Conservation (phyloP, 2,113 vertebrate genomes). For the Alectura lathami region DNA sequence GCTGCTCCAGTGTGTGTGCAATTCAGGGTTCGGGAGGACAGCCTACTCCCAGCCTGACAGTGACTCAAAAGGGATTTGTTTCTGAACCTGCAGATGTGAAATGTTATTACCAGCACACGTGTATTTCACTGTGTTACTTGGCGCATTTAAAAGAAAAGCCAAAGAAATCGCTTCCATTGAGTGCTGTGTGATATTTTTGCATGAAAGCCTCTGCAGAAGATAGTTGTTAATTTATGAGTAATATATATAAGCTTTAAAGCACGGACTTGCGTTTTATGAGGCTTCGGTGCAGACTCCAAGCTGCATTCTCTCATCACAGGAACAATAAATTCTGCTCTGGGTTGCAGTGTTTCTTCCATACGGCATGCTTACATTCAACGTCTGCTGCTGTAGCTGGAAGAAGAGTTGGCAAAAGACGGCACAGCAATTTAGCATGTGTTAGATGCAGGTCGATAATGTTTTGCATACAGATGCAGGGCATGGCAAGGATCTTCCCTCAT, state of each 20-base stretch:
- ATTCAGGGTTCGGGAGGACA: neutral
- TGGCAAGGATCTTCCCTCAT: neutral
- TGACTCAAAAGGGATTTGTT: neutral
- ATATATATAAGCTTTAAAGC: constrained; percentile 18
- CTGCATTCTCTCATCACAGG: neutral
- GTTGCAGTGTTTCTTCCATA: neutral
- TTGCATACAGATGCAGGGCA: neutral
- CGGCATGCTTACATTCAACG: neutral
- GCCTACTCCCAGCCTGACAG: neutral
- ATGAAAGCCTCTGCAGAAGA: neutral
- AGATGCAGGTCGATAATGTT: neutral
- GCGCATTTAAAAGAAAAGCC: neutral
- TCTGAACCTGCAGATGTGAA: neutral
- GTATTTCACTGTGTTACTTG: neutral
- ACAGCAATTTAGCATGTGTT: rapidly evolving
- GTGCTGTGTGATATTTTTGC: neutral
- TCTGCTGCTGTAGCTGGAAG: neutral
- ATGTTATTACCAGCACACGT: neutral
- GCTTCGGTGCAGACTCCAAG: constrained; percentile 29
- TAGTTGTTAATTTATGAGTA: constrained; percentile 27
- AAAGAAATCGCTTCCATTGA: neutral
- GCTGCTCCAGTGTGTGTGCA: neutral
- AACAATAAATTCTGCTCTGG: neutral
- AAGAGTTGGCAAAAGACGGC: neutral
- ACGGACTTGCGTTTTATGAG: constrained; percentile 10